Evolutionary conservation across 2,797 vertebrate species (phyloP).

Genomic region (Cygnus olor): DNA sequence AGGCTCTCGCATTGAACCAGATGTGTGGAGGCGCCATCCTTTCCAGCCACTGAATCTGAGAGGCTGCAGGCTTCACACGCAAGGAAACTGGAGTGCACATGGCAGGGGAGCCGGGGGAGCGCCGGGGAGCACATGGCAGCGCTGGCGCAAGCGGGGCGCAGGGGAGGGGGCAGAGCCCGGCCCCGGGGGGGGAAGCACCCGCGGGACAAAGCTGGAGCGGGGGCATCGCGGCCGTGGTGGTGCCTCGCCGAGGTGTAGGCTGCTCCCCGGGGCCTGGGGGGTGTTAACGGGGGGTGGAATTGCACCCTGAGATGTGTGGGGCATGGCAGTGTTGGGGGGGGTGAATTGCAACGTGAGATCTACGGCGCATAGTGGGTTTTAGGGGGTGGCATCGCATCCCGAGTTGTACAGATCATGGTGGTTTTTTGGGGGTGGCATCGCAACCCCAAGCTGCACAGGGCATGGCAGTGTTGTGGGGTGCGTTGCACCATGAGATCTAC

Average conservation of each 20-base stretch:
- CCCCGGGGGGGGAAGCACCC: background rate
- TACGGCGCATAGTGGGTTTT: background rate
- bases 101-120: slow-evolving; percentile 62
- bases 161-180: background rate
- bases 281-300: background rate
- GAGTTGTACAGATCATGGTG: background rate
- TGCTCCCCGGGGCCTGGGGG: accelerated
- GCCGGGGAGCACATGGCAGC: slow-evolving; percentile 45
- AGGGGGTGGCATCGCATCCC: background rate
- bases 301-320: too few relatives aligned
- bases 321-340: background rate
- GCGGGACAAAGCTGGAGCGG: accelerated
- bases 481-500: background rate
- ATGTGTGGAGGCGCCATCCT: slow-evolving; percentile 84
- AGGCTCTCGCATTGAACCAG: slow-evolving; percentile 83
- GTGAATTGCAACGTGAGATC: background rate
- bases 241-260: accelerated
- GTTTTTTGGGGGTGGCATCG: background rate
- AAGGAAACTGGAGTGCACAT: slow-evolving; percentile 80
- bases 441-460: background rate
- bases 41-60: slow-evolving; percentile 74
- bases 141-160: background rate
- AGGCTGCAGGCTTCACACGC: slow-evolving; percentile 78
- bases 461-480: background rate
- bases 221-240: accelerated